phyloP scores from a whole-genome alignment of 2,113 vertebrate genomes.

The Pteropus alecto region DNA sequence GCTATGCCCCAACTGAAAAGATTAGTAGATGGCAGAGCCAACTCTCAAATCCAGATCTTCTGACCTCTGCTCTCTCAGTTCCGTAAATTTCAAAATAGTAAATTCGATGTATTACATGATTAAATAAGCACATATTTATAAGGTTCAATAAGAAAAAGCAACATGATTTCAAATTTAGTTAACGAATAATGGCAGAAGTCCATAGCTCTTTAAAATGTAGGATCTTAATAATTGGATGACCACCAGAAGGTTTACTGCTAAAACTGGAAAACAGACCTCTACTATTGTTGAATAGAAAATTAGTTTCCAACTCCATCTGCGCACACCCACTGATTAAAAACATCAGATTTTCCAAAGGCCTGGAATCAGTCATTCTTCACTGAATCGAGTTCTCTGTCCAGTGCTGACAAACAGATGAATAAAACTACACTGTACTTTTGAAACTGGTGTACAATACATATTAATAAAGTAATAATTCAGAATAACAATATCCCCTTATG shows the following conservation, averaged over 20 bases:
- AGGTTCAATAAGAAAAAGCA: background rate
- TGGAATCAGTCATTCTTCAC: background rate
- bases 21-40: background rate
- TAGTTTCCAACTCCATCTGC: background rate
- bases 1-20: background rate
- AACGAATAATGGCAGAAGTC: background rate
- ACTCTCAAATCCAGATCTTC: background rate
- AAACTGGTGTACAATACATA: background rate
- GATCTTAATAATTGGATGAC: background rate
- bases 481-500: background rate
- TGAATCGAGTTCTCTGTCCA: background rate
- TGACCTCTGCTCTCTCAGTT: background rate
- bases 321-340: background rate
- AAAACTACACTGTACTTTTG: background rate
- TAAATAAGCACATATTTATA: background rate
- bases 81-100: background rate
- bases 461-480: conserved; percentile 5
- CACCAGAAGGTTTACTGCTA: background rate
- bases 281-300: background rate
- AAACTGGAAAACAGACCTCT: background rate
- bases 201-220: background rate
- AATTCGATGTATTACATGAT: background rate
- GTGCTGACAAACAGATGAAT: background rate
- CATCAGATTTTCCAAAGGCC: background rate
- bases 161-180: background rate